Conservation (phyloP, 2,888 invertebrate genomes). For the Sarcophaga caerulescens region DNA sequence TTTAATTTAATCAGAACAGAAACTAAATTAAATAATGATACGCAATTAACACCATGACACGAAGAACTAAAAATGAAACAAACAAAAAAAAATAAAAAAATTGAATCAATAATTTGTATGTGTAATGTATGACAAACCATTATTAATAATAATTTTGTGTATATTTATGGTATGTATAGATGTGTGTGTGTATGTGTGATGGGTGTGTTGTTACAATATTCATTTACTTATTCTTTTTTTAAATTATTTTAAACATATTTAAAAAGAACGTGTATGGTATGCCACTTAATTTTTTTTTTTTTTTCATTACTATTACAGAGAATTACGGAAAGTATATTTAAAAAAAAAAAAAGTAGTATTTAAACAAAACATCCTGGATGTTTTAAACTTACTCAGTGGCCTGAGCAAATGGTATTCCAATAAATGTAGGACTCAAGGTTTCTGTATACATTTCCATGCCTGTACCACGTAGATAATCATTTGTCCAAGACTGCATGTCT, state of each 20-base stretch:
- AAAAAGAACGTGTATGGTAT: constrained; percentile 32
- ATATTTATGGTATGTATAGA: neutral
- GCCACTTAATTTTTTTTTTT: too few species aligned
- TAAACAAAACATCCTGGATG: constrained; percentile 42
- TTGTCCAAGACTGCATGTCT: constrained; percentile 99
- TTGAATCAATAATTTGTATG: neutral
- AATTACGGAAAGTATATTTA: neutral
- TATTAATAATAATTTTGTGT: neutral
- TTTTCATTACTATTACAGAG: neutral
- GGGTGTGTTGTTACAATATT: constrained; percentile 29
- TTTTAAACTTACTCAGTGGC: constrained; percentile 97
- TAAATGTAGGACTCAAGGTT: constrained; percentile 98
- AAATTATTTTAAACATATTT: constrained; percentile 4
- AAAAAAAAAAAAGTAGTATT: neutral
- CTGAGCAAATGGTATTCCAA: constrained; percentile 98
- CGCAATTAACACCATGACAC: too few species aligned
- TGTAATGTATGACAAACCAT: neutral
- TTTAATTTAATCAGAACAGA: too few species aligned
- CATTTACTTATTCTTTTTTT: constrained; percentile 25
- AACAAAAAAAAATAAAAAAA: neutral
- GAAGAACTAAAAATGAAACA: neutral
- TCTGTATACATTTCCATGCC: constrained; percentile 99
- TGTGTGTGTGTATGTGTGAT: neutral
- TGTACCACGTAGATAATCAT: constrained; percentile 99
- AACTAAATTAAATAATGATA: too few species aligned